Evolutionary conservation across 2,113 vertebrate species (phyloP), one percentile per base, ranked within the genome.

Genomic region (Ovis canadensis): DNA sequence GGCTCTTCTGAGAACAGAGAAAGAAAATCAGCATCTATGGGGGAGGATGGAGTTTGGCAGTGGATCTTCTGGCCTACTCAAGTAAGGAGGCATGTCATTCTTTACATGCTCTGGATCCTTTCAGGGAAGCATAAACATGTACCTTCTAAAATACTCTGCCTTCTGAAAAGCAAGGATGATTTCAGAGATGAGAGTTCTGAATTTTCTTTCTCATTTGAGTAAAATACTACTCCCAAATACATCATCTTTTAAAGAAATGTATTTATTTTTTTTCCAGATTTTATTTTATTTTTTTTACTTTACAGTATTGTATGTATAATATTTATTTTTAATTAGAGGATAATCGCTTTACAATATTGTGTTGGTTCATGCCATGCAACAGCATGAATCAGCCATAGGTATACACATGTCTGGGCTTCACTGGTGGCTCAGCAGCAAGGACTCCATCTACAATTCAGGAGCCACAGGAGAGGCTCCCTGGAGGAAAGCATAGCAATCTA

Each of bases 1-100:
- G 45, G 3, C 0, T 85, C 3, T 27, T 74, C 29, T 48, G 12
- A 7, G 13, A 43, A 14, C 6, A 96, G 21, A 64, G 21, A 57
- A 71, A 54, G 21, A 3, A 54, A 83, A 16, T 40, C 15, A 7
- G 29, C 1, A 5, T 48, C 6, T 81, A 2, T n/a, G 1, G 17
- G 3, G 10, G 9, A 17, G 1, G 3, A 17, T 23, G 50, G 31
- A 1, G 6, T 54, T 3, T 64, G 33, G 1, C 7, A 27, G 5
- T 31, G 25, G 23, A 54, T 1, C 2, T 82, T 1, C 36, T n/a
- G 7, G 5, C 40, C 8, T 6, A 7, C 19, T 40, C 25, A 12
- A 36, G 31, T 33, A n/a, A n/a, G 31, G 52, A 45, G 17, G 31
- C 17, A 13, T 21, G 12, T 7, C 1, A 21, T 8, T 52, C n/a